Percentiles rank a stretch among this genome's conserved stretches.
Evolutionary conservation across 2,888 invertebrate species (phyloP).

Genomic region (Fragum fragum): DNA sequence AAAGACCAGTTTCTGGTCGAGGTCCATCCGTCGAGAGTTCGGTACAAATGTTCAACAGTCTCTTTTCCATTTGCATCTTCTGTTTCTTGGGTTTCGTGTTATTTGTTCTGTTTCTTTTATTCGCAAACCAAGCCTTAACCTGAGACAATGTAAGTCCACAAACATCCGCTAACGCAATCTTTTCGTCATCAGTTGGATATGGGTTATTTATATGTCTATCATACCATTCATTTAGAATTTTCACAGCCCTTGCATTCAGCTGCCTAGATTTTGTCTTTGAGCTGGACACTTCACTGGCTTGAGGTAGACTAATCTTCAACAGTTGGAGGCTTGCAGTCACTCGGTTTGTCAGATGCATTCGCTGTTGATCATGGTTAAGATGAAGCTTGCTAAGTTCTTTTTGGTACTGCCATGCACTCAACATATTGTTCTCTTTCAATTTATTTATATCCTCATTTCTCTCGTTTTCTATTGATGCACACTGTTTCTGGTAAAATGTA

Average conservation of each 20-base stretch:
- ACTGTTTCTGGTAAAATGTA: conserved; percentile 78
- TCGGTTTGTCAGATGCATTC: conserved; percentile 77
- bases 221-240: conserved; percentile 81
- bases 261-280: conserved; percentile 73
- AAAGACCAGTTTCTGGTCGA: conserved; percentile 60
- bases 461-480: conserved; percentile 75
- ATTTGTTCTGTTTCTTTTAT: conserved; percentile 82
- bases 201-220: conserved; percentile 79
- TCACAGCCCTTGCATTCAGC: conserved; percentile 75
- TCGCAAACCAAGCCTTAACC: conserved; percentile 85
- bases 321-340: conserved; percentile 79
- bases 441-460: conserved; percentile 74
- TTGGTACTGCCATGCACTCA: conserved; percentile 65
- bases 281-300: conserved; percentile 44
- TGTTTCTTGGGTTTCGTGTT: conserved; percentile 83
- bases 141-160: conserved; percentile 78
- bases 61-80: conserved; percentile 76
- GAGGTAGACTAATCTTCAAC: conserved; percentile 76
- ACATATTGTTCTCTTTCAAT: conserved; percentile 66
- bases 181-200: conserved; percentile 82
- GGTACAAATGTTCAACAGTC: conserved; percentile 73
- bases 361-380: conserved; percentile 74
- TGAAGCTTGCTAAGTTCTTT: conserved; percentile 68
- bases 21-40: conserved; percentile 61
- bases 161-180: conserved; percentile 76